phyloP scores from a whole-genome alignment of 2,113 vertebrate genomes.

The Platanista minor region DNA sequence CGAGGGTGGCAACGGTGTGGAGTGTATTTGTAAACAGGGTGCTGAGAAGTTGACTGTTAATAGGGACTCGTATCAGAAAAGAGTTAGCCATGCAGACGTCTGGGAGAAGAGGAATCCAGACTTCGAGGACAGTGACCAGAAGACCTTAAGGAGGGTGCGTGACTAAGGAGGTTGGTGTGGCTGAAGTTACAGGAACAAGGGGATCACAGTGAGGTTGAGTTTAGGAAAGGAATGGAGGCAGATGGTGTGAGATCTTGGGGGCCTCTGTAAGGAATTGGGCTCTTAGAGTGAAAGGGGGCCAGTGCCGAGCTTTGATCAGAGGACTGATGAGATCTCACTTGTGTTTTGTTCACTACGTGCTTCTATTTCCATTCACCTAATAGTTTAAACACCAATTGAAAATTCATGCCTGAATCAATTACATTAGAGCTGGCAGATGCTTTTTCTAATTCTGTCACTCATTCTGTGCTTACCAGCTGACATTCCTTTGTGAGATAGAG shows the following conservation, averaged over 20 bases:
- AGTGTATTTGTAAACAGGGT: neutral
- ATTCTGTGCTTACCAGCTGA: neutral
- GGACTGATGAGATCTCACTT: neutral
- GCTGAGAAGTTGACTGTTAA: neutral
- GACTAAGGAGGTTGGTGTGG: neutral
- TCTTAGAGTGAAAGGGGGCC: neutral
- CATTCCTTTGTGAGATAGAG: neutral
- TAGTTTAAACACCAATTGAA: neutral
- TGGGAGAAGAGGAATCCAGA: neutral
- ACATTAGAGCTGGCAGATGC: neutral
- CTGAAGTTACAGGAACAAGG: neutral
- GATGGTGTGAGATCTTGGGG: neutral
- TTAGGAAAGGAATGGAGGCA: neutral
- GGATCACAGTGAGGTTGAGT: neutral
- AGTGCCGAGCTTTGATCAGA: neutral
- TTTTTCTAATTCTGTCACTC: neutral
- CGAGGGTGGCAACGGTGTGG: rapidly evolving
- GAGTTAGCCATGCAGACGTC: neutral
- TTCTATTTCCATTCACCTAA: neutral
- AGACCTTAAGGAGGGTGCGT: neutral
- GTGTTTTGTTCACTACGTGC: neutral
- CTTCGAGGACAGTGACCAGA: neutral
- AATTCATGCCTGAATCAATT: neutral
- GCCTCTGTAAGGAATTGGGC: too few relatives aligned
- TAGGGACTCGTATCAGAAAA: neutral